A percentile compares a stretch with the other conserved stretches of the same genome.
These are phyloP conservation scores for Cherax quadricarinatus DNA, from an alignment of 1,140 invertebrate species.

Conservation along the genomic window DNA sequence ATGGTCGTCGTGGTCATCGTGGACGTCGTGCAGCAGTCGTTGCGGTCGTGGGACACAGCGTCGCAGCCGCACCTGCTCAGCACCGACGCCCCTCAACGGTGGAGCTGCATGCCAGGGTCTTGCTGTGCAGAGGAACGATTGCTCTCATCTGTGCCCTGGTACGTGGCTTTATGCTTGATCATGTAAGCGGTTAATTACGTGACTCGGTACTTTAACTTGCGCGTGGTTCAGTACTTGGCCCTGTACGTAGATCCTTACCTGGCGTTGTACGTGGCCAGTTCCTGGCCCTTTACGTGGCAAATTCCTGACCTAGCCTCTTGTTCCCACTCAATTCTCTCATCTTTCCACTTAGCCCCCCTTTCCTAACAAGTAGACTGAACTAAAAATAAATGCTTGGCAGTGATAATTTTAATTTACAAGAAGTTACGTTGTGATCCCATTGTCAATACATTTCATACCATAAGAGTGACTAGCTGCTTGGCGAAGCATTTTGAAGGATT, in stretches of 20 bases:
- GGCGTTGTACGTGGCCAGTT: no score
- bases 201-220: no score
- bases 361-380: no score
- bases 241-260: no score
- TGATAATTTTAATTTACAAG: not conserved
- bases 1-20: slow-evolving; percentile 86
- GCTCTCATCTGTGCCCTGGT: slow-evolving; percentile 76
- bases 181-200: no score
- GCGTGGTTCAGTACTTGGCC: no score
- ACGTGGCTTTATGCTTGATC: not conserved
- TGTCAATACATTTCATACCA: not conserved
- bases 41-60: slow-evolving; percentile 79
- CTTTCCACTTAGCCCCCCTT: no score
- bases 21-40: slow-evolving; percentile 80
- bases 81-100: slow-evolving; percentile 77
- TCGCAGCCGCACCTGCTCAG: slow-evolving; percentile 76
- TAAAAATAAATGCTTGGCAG: no score
- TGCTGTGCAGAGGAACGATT: slow-evolving; percentile 81
- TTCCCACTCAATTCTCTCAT: no score
- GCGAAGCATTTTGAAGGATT: not conserved
- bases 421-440: not conserved
- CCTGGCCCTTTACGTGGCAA: no score
- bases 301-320: no score
- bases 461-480: slow-evolving; percentile 32
- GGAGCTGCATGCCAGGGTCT: slow-evolving; percentile 84